These are phyloP conservation scores for Cromileptes altivelis DNA, from an alignment of 2,113 vertebrate genomes.

Conservation along the genomic window DNA sequence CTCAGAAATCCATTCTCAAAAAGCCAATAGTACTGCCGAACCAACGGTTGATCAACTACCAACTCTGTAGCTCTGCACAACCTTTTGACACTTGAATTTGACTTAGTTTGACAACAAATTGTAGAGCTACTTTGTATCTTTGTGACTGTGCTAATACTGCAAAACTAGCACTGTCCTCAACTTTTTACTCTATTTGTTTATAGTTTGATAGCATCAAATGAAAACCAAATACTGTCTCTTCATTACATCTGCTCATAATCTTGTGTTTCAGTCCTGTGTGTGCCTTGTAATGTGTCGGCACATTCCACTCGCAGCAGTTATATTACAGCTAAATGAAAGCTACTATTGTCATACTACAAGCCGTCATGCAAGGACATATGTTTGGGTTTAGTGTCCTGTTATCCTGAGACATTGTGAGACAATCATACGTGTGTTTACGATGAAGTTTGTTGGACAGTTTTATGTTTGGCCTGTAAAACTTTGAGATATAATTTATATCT, in stretches of 20 bases:
- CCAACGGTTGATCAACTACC: background rate
- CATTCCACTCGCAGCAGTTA: background rate
- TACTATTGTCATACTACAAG: background rate
- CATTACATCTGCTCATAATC: background rate
- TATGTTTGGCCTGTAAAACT: background rate
- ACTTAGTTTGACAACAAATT: no score
- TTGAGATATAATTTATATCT: slow-evolving; percentile 25
- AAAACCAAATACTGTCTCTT: background rate
- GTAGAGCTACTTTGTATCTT: background rate
- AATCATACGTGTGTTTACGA: background rate
- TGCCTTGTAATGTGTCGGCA: background rate
- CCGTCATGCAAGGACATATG: background rate
- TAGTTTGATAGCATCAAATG: background rate
- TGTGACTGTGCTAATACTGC: background rate
- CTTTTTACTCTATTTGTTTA: background rate
- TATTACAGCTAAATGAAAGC: background rate
- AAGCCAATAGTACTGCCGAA: background rate
- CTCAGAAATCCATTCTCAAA: background rate
- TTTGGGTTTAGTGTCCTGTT: background rate
- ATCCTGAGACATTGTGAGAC: background rate
- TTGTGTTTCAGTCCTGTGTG: background rate
- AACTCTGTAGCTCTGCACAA: background rate
- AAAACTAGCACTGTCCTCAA: background rate
- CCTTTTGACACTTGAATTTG: background rate
- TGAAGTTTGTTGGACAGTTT: background rate